Evolutionary conservation across 2,888 invertebrate genomes (phyloP).

Genomic region (Tanypteryx hageni): DNA sequence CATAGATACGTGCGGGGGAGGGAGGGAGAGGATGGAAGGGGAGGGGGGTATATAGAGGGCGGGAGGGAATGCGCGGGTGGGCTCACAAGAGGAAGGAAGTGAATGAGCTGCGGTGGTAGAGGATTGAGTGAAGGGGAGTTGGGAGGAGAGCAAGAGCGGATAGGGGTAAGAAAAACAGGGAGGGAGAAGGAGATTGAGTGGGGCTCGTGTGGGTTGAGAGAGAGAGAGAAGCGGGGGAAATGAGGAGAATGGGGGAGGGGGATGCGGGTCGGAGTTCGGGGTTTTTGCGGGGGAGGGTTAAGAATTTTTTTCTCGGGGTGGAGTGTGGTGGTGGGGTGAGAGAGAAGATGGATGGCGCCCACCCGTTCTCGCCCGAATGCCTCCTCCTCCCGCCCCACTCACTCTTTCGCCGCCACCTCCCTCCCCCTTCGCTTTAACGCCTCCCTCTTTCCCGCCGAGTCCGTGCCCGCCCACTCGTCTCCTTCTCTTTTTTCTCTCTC

Average conservation of each 20-base stretch:
- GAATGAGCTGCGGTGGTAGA: conserved; percentile 44
- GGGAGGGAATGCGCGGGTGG: neutral
- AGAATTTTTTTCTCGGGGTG: neutral
- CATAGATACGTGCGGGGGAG: conserved; percentile 9
- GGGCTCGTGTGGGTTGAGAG: too few species aligned
- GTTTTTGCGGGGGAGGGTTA: conserved; percentile 35
- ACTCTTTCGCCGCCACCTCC: neutral
- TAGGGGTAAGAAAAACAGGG: neutral
- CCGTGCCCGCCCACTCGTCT: neutral
- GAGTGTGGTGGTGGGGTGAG: neutral
- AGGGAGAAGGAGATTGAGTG: too few species aligned
- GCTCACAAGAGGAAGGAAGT: conserved; percentile 47
- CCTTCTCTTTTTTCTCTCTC: neutral
- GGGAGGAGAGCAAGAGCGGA: neutral
- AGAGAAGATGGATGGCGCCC: conserved; percentile 60
- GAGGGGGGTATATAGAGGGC: neutral
- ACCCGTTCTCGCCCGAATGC: conserved; percentile 50
- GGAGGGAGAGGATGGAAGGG: neutral
- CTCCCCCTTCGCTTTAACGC: neutral
- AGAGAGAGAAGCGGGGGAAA: too few species aligned
- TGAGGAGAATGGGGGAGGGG: too few species aligned
- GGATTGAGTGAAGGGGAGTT: neutral
- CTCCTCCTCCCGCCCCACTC: conserved; percentile 29
- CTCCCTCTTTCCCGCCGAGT: neutral
- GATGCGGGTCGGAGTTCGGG: neutral